Percentiles rank a stretch among this genome's conserved stretches.
phyloP scores from a whole-genome alignment of 2,113 vertebrate species.

The Triplophysa siluroides region DNA sequence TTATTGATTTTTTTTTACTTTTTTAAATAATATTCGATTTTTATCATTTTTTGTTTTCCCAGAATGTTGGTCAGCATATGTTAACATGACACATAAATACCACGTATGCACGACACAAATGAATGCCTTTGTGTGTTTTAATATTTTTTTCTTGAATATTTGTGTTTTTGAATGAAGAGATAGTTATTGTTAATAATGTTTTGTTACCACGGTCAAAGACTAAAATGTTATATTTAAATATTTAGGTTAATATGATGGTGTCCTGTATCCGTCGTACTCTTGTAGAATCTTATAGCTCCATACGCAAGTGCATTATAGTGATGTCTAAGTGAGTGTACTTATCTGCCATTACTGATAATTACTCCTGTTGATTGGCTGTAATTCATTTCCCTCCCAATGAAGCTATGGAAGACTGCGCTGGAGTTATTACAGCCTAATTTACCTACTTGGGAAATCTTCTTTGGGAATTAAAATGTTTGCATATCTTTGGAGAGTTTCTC shows the following conservation, averaged over 20 bases:
- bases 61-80: neutral
- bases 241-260: neutral
- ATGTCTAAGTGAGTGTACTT: conserved; percentile 22
- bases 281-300: neutral
- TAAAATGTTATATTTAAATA: neutral
- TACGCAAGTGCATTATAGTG: neutral
- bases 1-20: neutral
- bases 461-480: conserved; percentile 25
- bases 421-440: conserved; percentile 36
- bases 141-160: too few species aligned
- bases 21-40: too few species aligned
- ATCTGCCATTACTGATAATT: conserved; percentile 35
- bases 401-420: neutral
- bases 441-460: conserved; percentile 17
- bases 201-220: too few species aligned
- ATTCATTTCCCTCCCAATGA: conserved; percentile 37
- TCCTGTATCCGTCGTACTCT: neutral
- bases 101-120: neutral
- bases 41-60: neutral
- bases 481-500: neutral
- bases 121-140: neutral
- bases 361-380: conserved; percentile 13
- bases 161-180: neutral
- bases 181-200: neutral
- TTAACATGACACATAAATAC: neutral